Conservation (phyloP, 2,113 vertebrate genomes). For the Polypterus senegalus region DNA sequence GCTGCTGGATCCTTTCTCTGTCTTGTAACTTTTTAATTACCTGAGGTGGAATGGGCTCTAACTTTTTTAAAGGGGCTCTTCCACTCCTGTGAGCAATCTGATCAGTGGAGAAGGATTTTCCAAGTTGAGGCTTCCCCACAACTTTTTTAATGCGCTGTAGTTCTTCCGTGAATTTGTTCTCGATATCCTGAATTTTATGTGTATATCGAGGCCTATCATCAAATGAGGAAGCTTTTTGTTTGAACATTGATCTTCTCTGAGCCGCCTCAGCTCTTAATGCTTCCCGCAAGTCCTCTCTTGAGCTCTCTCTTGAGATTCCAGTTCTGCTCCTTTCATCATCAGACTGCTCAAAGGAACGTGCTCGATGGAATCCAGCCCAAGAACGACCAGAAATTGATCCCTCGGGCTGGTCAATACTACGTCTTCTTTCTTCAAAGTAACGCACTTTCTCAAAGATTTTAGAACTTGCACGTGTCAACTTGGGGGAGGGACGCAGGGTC, state of each 20-base stretch:
- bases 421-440: constrained; percentile 74
- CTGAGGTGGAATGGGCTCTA: constrained; percentile 48
- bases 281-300: constrained; percentile 67
- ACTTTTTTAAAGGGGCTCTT: constrained; percentile 42
- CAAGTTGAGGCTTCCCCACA: constrained; percentile 58
- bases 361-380: constrained; percentile 76
- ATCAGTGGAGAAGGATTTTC: constrained; percentile 62
- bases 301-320: constrained; percentile 58
- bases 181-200: constrained; percentile 72
- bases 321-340: constrained; percentile 48
- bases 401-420: constrained; percentile 76
- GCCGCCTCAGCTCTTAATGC: constrained; percentile 61
- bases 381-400: constrained; percentile 61
- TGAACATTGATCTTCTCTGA: constrained; percentile 67
- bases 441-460: constrained; percentile 84
- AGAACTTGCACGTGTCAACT: constrained; percentile 73
- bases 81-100: constrained; percentile 47
- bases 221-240: constrained; percentile 79
- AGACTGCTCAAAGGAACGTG: constrained; percentile 75
- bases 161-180: constrained; percentile 85
- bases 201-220: constrained; percentile 76
- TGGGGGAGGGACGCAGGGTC: constrained; percentile 69
- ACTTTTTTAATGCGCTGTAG: constrained; percentile 82
- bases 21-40: constrained; percentile 57
- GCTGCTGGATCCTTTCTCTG: constrained; percentile 46